Conservation (phyloP, 2,113 vertebrate species). For the Oryzias woworae region DNA sequence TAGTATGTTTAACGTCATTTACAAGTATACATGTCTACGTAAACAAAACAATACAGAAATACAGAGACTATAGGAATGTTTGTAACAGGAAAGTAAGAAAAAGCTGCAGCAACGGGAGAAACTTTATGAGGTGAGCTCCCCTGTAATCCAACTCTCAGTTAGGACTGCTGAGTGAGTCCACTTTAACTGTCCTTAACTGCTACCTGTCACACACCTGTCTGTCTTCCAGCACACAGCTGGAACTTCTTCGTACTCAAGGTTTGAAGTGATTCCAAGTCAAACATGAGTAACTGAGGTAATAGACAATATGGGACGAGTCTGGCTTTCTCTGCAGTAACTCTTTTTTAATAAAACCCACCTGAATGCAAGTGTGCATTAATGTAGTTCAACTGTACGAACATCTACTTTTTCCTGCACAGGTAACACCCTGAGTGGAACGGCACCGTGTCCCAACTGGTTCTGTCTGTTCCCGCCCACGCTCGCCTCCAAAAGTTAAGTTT, state of each 20-base stretch:
- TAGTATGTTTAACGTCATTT: conserved; percentile 34
- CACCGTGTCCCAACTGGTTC: conserved; percentile 68
- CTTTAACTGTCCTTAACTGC: conserved; percentile 71
- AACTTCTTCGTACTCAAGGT: conserved; percentile 45
- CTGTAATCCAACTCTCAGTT: conserved; percentile 74
- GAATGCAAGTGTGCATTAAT: conserved; percentile 17
- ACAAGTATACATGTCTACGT: too few species aligned
- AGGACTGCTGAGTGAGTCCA: conserved; percentile 60
- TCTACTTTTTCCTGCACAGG: conserved; percentile 44
- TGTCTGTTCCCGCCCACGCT: conserved; percentile 58
- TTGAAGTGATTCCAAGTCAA: conserved; percentile 49
- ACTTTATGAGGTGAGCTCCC: conserved; percentile 72
- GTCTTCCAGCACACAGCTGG: conserved; percentile 56
- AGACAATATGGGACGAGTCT: background rate
- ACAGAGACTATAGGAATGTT: too few species aligned
- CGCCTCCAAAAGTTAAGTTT: conserved; percentile 37
- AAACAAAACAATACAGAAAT: too few species aligned
- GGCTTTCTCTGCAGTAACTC: too few species aligned
- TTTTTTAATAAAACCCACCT: background rate
- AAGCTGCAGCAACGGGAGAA: conserved; percentile 64
- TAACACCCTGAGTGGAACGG: conserved; percentile 65
- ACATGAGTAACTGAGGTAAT: conserved; percentile 36
- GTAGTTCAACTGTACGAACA: conserved; percentile 5
- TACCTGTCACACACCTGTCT: conserved; percentile 72
- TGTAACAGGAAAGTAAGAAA: conserved; percentile 41